Conservation (phyloP, 2,113 vertebrate species). For the Pseudopodoces humilis region DNA sequence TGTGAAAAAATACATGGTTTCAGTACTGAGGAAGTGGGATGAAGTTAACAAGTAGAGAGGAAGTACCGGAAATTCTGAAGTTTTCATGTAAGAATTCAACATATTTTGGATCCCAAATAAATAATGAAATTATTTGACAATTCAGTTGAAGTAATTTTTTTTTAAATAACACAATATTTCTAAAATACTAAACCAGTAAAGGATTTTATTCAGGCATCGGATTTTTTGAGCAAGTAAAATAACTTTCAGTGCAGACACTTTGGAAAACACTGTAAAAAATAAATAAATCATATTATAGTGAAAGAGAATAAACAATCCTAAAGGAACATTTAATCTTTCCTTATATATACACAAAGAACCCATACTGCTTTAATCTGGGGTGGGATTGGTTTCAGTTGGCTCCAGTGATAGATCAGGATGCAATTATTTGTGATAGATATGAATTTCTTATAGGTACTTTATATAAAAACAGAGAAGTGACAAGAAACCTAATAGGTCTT, state of each 20-base stretch:
- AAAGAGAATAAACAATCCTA: not conserved
- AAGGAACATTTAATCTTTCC: not conserved
- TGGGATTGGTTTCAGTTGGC: not conserved
- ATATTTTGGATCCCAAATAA: not conserved
- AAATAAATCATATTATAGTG: not conserved
- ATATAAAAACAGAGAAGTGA: not conserved
- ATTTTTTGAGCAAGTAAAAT: not conserved
- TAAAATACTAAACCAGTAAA: not conserved
- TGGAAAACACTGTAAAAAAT: not conserved
- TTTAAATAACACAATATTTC: not conserved
- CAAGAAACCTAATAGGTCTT: not conserved
- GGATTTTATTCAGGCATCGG: not conserved
- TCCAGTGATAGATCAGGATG: slow-evolving; percentile 12
- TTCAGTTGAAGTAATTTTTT: not conserved
- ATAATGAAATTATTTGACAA: not conserved
- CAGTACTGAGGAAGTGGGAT: not conserved
- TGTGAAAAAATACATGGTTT: not conserved
- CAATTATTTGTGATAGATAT: slow-evolving; percentile 12
- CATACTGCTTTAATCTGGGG: not conserved
- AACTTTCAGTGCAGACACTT: not conserved
- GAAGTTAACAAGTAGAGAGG: not conserved
- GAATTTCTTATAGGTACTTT: slow-evolving; percentile 9
- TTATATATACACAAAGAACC: not conserved
- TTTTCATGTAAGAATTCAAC: not conserved
- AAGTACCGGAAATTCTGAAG: not conserved